A percentile compares a stretch with the other conserved stretches of the same genome.
phyloP scores from a whole-genome alignment of 2,113 vertebrate genomes.

The Cairina moschata region DNA sequence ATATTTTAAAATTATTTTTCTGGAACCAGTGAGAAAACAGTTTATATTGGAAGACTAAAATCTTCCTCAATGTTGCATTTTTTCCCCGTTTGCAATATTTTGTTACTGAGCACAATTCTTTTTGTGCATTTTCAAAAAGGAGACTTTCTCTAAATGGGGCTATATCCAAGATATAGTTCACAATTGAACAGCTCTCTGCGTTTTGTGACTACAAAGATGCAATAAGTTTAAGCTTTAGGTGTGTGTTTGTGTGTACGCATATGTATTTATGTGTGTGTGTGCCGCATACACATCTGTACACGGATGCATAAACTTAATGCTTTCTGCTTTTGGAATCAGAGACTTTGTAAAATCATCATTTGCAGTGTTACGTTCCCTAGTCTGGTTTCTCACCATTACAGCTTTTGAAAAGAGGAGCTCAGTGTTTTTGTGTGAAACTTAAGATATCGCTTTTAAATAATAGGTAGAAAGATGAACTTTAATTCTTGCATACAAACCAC shows the following conservation, averaged over 20 bases:
- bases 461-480: background rate
- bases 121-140: background rate
- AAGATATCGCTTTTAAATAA: background rate
- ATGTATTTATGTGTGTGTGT: background rate
- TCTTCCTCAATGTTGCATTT: background rate
- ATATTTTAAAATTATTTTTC: background rate
- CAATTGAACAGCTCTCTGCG: background rate
- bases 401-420: background rate
- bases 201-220: background rate
- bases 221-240: background rate
- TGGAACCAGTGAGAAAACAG: background rate
- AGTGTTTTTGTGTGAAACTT: background rate
- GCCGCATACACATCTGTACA: background rate
- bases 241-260: background rate
- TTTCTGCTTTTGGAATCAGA: background rate
- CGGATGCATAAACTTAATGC: background rate
- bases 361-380: accelerated
- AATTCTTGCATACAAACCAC: background rate
- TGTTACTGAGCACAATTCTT: background rate
- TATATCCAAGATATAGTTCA: background rate
- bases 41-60: background rate
- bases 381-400: background rate
- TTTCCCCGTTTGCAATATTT: background rate
- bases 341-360: background rate
- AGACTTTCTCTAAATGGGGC: accelerated